Base-by-base conservation (phyloP, 2,113 vertebrate species). In the Mustela nigripes region DNA sequence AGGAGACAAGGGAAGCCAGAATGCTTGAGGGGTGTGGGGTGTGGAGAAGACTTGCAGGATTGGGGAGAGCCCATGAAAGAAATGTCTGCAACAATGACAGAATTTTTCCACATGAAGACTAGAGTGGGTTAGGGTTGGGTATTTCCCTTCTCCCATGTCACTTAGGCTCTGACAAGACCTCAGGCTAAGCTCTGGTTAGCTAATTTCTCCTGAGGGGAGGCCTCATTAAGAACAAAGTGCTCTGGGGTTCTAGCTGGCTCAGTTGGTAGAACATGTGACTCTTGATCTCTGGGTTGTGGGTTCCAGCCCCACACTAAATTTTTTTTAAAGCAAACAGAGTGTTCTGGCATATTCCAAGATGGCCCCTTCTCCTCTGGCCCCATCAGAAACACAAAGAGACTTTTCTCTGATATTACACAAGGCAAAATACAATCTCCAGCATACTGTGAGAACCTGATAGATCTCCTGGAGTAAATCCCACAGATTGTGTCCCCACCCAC, bases 31-130 rank as follows among this genome's bases (percentile, higher is more conserved):
- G 22, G 9, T 18, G 8, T 10, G 2, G 21, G 58, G 58, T 60
- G 2, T 0, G 0, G 0, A 36, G 69, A 2, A 11, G 50, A 36
- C 39, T 39, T 86, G 56, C 42, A 48, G 28, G 6, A 18, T 0
- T 36, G 60, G 89, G 45, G 7, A 24, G 7, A 19, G 31, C 26
- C 69, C 58, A 4, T 22, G 36, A 76, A 48, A 76, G 73, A 76
- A 76, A 28, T 48, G 9, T 45, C 8, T 28, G 24, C 26, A 76
- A 48, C 24, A 48, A 18, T 28, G 42, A 31, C 42, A 31, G 73
- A 76, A 76, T 76, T 48, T 16, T 76, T 76, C 73, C 42, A 76
- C 5, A 18, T 9, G 31, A 85, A 22, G 18, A 42, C 31, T 48
- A 85, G 6, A 33, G 18, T 4, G 11, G 83, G 7, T 26, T 50